These are phyloP conservation scores for Megaustenia siamemsis DNA, from an alignment of 2,888 invertebrate genomes.

Conservation along the genomic window DNA sequence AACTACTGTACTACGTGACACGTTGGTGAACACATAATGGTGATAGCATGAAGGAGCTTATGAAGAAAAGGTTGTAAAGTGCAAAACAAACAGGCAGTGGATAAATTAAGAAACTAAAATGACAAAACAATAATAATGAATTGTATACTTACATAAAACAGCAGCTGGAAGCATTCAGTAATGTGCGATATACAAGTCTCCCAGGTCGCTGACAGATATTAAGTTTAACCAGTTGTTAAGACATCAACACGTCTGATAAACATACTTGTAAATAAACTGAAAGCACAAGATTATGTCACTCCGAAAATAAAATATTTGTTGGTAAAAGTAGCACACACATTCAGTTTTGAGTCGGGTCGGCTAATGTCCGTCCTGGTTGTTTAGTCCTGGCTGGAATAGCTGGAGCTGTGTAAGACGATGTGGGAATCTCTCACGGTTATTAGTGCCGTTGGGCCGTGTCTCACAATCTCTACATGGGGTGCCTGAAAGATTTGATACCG, in stretches of 20 bases:
- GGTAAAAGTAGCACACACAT: too few species aligned
- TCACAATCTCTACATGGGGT: conserved; percentile 28
- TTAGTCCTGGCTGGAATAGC: not conserved
- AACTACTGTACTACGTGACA: too few species aligned
- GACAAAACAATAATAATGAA: not conserved
- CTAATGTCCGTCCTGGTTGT: not conserved
- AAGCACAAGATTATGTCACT: not conserved
- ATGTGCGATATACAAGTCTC: not conserved
- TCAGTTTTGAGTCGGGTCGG: too few species aligned
- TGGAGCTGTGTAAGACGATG: not conserved
- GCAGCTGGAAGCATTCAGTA: not conserved
- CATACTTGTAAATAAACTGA: not conserved
- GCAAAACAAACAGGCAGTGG: too few species aligned
- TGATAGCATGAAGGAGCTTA: too few species aligned
- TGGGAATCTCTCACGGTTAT: conserved; percentile 38
- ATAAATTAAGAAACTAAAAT: too few species aligned
- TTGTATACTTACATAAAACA: conserved; percentile 36
- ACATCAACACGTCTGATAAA: not conserved
- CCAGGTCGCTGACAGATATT: not conserved
- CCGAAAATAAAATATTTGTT: not conserved
- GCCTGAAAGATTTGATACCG: conserved; percentile 31
- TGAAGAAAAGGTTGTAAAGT: too few species aligned
- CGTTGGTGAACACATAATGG: too few species aligned
- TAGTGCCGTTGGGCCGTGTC: conserved; percentile 9
- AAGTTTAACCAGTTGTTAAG: not conserved